Base-by-base conservation (phyloP, 2,113 vertebrate species). In the Podocnemis expansa region DNA sequence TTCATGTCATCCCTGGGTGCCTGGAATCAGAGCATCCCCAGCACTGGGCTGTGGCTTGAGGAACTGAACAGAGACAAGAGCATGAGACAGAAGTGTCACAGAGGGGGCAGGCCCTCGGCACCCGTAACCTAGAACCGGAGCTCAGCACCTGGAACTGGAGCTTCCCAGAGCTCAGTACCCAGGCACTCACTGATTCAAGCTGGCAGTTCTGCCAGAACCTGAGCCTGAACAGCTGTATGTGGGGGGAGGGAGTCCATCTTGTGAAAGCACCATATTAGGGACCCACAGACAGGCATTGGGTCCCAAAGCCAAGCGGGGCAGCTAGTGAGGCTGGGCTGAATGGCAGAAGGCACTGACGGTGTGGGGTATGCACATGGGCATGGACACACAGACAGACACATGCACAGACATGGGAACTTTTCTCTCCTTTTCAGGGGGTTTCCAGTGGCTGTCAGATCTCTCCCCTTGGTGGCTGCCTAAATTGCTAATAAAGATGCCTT, bases 21-120 rank as follows among this genome's bases (percentile, higher is more conserved):
- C 2, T 1, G 10, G 17, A 14, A 14, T 13, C 51, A 51, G 21
- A 2, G 24, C 0, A 0, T 4, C 1, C 6, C 2, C 29, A 0
- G 1, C 38, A 43, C 51, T 7, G 41, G 25, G 34, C 34, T 45
- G 24, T 3, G 11, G 41, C 70, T 43, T 5, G 24, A 43, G 10
- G 70, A 10, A 5, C 41, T 27, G 70, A 43, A 27, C 70, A 75
- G 70, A 4, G 41, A 45, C 11, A 22, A 27, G n/a, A 67, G 63
- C 21, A 34, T 14, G 22, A 43, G 24, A 27, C 41, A 9, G 38
- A 24, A 27, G 41, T 22, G 6, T 25, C 41, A 16, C 7, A 6
- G 38, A 14, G 24, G 73, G 73, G 24, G 45, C 7, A 3, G 25
- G 58, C 5, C 5, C 11, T 29, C 58, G 3, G 58, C 56, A 29